Base-by-base conservation (phyloP, 2,888 invertebrate genomes). In the Stenolophus ochropezus region DNA sequence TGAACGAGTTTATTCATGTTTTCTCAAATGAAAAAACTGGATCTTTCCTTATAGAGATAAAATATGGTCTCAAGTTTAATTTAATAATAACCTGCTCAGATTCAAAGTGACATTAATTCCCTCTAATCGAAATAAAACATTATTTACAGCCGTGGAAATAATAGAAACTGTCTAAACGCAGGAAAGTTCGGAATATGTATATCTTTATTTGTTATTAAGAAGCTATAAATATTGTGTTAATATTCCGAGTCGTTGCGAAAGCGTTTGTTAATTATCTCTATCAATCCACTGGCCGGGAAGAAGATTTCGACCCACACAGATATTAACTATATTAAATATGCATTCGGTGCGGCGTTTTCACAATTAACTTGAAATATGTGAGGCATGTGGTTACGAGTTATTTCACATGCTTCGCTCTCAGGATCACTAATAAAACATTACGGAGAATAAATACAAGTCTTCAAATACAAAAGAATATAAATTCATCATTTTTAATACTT, bases 261-360 rank as follows among this genome's bases (percentile, higher is more conserved):
- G 61, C 25, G 33, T 69, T 4, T 69, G 58, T 21, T 78, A 78
- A 78, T 78, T 78, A 78, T 78, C 78, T 47, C 78, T 78, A 78
- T 78, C 78, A 78, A 78, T 78, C 78, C 11, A 42, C 11, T 42
- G 6, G 8, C 11, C 65, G 14, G 61, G 42, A 27, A 27, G 65
- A 69, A 69, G 65, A 69, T 69, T 69, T 69, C 65, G n/a, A 18
- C 65, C 65, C 65, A 69, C 65, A 33, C 65, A 18, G 33, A 69
- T 69, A 69, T 69, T 69, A 33, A 33, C 18, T 18, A 18, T 69
- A 69, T 69, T 69, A 42, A 69, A 69, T 69, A 69, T 69, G 65
- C 33, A 69, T 69, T 69, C 65, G 65, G 65, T 69, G 16, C 65
- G 65, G 33, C 33, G 65, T 69, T 69, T 69, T 69, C 14, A 69